Conservation (phyloP, 2,113 vertebrate genomes). For the Cygnus atratus region DNA sequence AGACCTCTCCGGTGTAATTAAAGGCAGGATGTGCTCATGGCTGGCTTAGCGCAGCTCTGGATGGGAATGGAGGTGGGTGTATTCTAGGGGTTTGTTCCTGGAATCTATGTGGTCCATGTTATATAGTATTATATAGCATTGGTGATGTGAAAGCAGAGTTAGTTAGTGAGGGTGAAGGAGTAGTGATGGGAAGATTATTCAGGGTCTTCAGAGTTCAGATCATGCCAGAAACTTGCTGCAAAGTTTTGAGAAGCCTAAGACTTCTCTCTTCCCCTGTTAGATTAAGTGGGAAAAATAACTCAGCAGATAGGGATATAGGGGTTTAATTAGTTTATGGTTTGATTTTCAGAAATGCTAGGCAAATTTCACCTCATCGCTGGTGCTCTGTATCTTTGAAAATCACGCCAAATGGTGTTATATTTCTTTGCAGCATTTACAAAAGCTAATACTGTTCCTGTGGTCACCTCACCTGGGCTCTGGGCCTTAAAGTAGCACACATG, state of each 20-base stretch:
- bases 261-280: background rate
- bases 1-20: constrained; percentile 46
- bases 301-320: background rate
- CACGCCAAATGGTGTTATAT: background rate
- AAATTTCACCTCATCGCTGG: background rate
- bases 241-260: background rate
- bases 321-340: background rate
- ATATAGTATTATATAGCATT: background rate
- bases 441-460: background rate
- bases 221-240: background rate
- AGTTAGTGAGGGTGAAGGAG: background rate
- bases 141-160: background rate
- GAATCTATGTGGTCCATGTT: background rate
- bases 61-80: background rate
- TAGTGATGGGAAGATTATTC: background rate
- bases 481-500: background rate
- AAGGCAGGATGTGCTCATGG: constrained; percentile 42
- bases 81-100: background rate
- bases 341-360: background rate
- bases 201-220: background rate
- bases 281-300: background rate
- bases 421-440: background rate
- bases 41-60: background rate
- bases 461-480: background rate
- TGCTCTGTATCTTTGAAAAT: background rate